Percentiles rank a stretch among this genome's conserved stretches.
These are phyloP conservation scores for Heliothis peltigera DNA, from an alignment of 2,888 invertebrate genomes.

Conservation along the genomic window DNA sequence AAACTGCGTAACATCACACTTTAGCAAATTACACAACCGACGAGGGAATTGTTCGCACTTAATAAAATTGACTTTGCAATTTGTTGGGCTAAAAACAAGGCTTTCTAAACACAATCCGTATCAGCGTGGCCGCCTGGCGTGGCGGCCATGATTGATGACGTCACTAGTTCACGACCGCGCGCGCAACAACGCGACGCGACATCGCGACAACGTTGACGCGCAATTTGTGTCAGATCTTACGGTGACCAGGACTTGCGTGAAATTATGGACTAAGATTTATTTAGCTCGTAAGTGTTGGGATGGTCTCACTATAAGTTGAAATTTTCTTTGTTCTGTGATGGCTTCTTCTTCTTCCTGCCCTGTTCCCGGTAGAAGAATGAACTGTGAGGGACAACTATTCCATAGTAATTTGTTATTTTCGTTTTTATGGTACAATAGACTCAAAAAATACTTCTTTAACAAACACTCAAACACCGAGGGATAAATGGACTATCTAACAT, in stretches of 20 bases:
- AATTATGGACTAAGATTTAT: slow-evolving; percentile 5
- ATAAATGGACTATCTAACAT: no score
- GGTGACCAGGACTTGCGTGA: slow-evolving; percentile 42
- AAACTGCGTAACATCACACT: slow-evolving; percentile 36
- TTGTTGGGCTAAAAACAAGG: slow-evolving; percentile 53
- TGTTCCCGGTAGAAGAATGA: no score
- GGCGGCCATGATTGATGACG: slow-evolving; percentile 69
- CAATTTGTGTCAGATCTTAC: slow-evolving; percentile 68
- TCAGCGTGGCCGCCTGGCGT: slow-evolving; percentile 51
- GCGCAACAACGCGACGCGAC: slow-evolving; percentile 47
- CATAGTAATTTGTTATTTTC: no score
- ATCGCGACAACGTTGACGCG: slow-evolving; percentile 64
- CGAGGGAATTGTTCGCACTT: slow-evolving; percentile 51
- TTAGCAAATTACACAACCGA: slow-evolving; percentile 45
- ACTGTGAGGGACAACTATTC: no score
- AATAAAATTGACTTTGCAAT: slow-evolving; percentile 59
- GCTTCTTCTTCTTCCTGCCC: no score
- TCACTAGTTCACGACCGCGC: slow-evolving; percentile 53
- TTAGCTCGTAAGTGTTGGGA: neutral
- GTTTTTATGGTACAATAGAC: no score
- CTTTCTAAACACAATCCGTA: slow-evolving; percentile 61
- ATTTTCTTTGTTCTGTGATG: no score
- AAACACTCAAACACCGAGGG: no score
- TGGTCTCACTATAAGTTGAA: no score
- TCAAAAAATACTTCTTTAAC: no score